Percentiles rank a stretch among this genome's conserved stretches.
These are phyloP conservation scores for Lasioglossum baleicum DNA, from an alignment of 1,140 invertebrate species.

Conservation along the genomic window DNA sequence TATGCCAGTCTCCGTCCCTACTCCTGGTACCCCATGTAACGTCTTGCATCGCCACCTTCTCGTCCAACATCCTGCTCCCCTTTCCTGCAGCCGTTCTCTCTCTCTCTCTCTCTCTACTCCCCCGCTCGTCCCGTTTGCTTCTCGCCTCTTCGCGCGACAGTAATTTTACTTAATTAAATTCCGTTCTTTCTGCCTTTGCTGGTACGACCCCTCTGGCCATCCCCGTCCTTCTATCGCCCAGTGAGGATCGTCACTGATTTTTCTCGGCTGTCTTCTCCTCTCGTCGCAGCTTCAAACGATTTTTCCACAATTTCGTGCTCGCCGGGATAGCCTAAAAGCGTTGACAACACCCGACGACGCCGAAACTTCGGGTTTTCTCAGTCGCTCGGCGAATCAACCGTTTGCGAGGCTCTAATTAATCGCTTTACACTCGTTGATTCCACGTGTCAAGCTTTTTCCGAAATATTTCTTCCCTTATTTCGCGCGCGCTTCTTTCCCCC, in stretches of 20 bases:
- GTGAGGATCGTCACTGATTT: constrained; percentile 63
- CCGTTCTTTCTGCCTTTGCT: constrained; percentile 76
- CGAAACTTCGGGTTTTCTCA: constrained; percentile 17
- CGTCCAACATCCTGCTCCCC: constrained; percentile 24
- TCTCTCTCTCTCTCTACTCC: background rate
- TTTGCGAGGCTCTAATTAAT: background rate
- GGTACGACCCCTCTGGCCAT: constrained; percentile 48
- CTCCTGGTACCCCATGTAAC: constrained; percentile 31
- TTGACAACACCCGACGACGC: background rate
- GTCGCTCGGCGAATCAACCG: background rate
- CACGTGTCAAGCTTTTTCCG: background rate
- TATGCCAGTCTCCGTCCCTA: constrained; percentile 31
- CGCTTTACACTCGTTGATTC: background rate
- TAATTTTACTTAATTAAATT: constrained; percentile 82
- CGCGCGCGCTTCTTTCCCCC: too few species aligned
- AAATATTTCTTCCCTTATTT: too few species aligned
- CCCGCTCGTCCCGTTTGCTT: constrained; percentile 50
- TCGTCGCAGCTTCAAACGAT: constrained; percentile 52
- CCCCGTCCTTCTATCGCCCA: constrained; percentile 34
- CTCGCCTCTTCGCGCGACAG: constrained; percentile 76
- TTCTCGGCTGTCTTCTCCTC: constrained; percentile 49
- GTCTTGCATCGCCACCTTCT: constrained; percentile 60
- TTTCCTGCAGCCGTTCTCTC: background rate
- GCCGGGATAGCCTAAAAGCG: background rate
- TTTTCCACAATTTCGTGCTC: constrained; percentile 52